Base-by-base conservation (phyloP, 2,113 vertebrate genomes). In the Gnathonemus echidnorhynchus region DNA sequence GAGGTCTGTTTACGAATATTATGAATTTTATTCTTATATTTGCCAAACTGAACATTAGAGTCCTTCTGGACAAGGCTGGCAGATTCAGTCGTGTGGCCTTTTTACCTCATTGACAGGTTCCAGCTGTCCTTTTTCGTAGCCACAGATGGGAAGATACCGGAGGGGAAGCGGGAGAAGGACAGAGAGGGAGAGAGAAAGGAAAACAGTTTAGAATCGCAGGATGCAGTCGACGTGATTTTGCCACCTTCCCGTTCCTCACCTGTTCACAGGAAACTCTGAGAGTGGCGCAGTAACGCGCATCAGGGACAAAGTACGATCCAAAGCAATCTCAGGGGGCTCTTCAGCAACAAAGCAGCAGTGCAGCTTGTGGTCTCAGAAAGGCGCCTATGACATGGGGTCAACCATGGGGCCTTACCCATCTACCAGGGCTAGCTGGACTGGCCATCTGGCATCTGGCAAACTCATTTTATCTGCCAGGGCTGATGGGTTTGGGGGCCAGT, bases 81-180 rank as follows among this genome's bases (percentile, higher is more conserved):
- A 21, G 11, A 62, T 89, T 42, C 15, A n/a, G 50, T 13, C 8
- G 24, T 85, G 53, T 11, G 86, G 19, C 49, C 19, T 94, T 95
- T 97, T 95, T 96, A 98, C 97, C 97, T 98, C 96, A 91, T 97
- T 97, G 95, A 97, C 96, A 93, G 97, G 97, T 95, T 98, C 97
- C 97, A 98, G 94, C 97, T 98, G 97, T 96, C 96, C 97, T 97
- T 98, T 97, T 97, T 96, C 95, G 97, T 93, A 97, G 94, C 93
- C 95, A 92, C 9, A 90, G 88, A 70, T 56, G 52, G 90, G 58
- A 62, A 92, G 66, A 90, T 50, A 77, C 50, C 52, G 39, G 45
- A 88, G 27, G n/a, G 80, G 35, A 35, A n/a, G 35, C 11, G 58
- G 85, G 53, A 56, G 77, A 45, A 49, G 7, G 13, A 56, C 8